phyloP scores from a whole-genome alignment of 2,113 vertebrate genomes.

The Gila orcuttii region DNA sequence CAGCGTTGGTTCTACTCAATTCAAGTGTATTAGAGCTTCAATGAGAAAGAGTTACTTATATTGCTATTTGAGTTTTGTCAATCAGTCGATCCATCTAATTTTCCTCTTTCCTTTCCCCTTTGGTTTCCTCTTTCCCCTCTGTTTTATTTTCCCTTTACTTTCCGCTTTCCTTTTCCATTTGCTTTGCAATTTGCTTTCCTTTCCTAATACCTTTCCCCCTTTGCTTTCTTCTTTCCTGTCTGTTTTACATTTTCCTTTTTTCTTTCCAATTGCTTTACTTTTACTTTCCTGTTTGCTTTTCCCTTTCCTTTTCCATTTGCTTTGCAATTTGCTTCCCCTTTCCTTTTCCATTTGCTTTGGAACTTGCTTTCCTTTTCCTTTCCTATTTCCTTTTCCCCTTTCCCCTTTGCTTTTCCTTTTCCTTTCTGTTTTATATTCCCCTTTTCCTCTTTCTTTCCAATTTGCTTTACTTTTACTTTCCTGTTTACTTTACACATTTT shows the following conservation, averaged over 20 bases:
- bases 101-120: background rate
- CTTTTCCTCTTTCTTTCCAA: background rate
- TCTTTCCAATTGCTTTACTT: background rate
- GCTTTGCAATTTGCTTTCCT: background rate
- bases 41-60: conserved; percentile 16
- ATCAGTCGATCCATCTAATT: background rate
- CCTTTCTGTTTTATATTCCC: background rate
- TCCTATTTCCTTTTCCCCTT: background rate
- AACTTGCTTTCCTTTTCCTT: background rate
- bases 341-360: too few species aligned
- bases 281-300: background rate
- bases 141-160: background rate
- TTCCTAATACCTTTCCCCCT: too few species aligned
- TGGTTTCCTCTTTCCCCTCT: background rate
- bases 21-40: conserved; percentile 1
- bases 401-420: background rate
- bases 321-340: background rate
- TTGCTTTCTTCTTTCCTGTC: background rate
- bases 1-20: background rate
- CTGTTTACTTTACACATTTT: background rate
- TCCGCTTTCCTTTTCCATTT: background rate
- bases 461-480: background rate
- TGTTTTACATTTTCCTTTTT: background rate
- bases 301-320: background rate
- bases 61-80: background rate